Base-by-base conservation (phyloP, 2,888 invertebrate species). In the Conus canariensis region DNA sequence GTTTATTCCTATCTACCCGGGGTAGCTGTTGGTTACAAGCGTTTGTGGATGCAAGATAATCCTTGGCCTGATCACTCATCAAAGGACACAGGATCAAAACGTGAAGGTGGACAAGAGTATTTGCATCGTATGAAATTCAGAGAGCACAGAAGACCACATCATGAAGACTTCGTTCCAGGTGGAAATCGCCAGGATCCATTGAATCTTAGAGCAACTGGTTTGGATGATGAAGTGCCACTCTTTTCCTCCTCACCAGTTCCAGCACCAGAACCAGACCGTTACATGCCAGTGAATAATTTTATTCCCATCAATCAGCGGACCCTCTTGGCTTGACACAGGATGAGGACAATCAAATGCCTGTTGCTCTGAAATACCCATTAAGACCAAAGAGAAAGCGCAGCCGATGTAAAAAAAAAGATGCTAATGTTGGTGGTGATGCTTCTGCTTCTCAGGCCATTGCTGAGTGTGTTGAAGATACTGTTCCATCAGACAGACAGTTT, bases 281-380 rank as follows among this genome's bases (percentile, higher is more conserved):
- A n/a, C 10, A n/a, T 25, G 59, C 85, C 85, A 30, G 85, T 25
- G 25, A 85, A 85, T 25, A 85, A 85, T 85, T 85, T 85, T 25
- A 85, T 85, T 99, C 3, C 99, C 99, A 85, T 99, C 99, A 14
- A 99, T 98, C 96, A 99, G 99, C 93, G 98, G 93, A 99, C 99
- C 97, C 99, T 99, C 0, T 96, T 99, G 85, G 99, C 99, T 97
- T 96, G 99, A 91, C 98, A 98, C 95, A 98, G 99, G 95, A 97
- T 99, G 94, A 98, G 95, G 96, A 96, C 93, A 96, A 97, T 92
- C 96, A 96, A 90, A 92, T 60, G 59, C 85, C 85, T 60, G 60
- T 85, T 25, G 58, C 59, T 7, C 10, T 85, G 60, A 59, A 85
- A 98, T 99, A 95, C 99, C 99, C 88, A 98, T 98, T 67, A 98